A percentile compares a stretch with the other conserved stretches of the same genome.
Evolutionary conservation across 2,113 vertebrate genomes (phyloP).

Genomic region (Cephalopholis sonnerati): DNA sequence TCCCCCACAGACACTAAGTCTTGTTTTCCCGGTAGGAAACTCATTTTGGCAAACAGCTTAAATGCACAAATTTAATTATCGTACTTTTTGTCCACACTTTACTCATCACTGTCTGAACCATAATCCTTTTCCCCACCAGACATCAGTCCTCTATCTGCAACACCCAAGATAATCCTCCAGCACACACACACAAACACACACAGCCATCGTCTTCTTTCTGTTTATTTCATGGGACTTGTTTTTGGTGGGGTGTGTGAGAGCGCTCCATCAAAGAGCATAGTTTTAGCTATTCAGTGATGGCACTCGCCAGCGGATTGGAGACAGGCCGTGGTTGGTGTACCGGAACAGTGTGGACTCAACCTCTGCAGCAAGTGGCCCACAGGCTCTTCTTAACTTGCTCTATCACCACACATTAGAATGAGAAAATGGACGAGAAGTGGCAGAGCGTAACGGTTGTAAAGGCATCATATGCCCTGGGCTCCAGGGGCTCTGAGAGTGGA

Average conservation of each 20-base stretch:
- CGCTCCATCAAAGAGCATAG: not conserved
- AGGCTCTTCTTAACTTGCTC: slow-evolving; percentile 13
- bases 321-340: not conserved
- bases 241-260: not conserved
- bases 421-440: slow-evolving; percentile 11
- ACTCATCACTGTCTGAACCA: slow-evolving; percentile 25
- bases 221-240: not conserved
- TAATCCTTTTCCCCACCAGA: slow-evolving; percentile 34
- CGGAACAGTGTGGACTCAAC: slow-evolving; percentile 3
- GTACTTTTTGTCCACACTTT: slow-evolving; percentile 14
- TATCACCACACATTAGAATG: slow-evolving; percentile 8
- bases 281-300: not conserved
- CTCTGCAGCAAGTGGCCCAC: not conserved
- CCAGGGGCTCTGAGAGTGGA: not conserved
- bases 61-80: slow-evolving; percentile 27
- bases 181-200: not conserved
- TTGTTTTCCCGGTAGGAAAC: not conserved
- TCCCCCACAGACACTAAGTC: not conserved
- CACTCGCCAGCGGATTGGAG: not conserved
- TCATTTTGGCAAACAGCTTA: slow-evolving; percentile 18
- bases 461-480: not conserved
- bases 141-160: slow-evolving; percentile 16
- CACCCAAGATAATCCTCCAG: slow-evolving; percentile 24
- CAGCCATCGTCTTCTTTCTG: not conserved
- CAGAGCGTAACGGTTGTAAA: not conserved